Evolutionary conservation across 2,888 invertebrate genomes (phyloP).

Genomic region (Cactoblastis cactorum): DNA sequence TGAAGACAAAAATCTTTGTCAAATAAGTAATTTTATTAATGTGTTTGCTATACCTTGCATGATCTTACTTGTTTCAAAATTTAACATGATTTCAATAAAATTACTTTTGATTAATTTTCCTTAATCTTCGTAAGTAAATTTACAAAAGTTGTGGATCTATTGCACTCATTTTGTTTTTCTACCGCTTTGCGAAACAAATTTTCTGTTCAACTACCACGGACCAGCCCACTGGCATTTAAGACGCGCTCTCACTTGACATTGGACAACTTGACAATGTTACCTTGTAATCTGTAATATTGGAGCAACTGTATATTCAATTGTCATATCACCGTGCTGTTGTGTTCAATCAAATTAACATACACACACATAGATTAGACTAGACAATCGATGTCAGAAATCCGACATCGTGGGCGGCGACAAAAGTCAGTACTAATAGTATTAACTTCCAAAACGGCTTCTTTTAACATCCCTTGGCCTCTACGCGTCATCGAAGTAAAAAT

Average conservation of each 20-base stretch:
- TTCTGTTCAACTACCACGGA: constrained; percentile 35
- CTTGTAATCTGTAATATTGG: constrained; percentile 44
- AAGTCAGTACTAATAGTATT: constrained; percentile 21
- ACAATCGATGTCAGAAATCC: constrained; percentile 20
- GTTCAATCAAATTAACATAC: constrained; percentile 41
- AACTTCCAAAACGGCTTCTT: constrained; percentile 24
- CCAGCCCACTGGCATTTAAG: constrained; percentile 63
- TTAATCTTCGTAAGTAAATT: neutral
- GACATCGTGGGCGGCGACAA: constrained; percentile 23
- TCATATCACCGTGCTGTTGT: constrained; percentile 35
- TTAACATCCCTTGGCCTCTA: constrained; percentile 23
- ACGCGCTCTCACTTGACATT: constrained; percentile 52
- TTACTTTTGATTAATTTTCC: neutral
- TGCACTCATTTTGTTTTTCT: constrained; percentile 35
- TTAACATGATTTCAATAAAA: neutral
- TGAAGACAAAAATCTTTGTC: neutral
- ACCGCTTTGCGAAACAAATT: constrained; percentile 37
- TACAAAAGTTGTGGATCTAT: constrained; percentile 23
- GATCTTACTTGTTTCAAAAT: constrained; percentile 8
- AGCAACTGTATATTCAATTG: constrained; percentile 47
- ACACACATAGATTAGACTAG: constrained; percentile 20
- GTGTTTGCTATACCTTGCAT: constrained; percentile 20
- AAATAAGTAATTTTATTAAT: neutral
- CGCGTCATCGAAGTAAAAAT: constrained; percentile 2
- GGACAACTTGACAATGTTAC: constrained; percentile 47